Evolutionary conservation across 2,888 invertebrate species (phyloP).

Genomic region (Epirrita christyi): DNA sequence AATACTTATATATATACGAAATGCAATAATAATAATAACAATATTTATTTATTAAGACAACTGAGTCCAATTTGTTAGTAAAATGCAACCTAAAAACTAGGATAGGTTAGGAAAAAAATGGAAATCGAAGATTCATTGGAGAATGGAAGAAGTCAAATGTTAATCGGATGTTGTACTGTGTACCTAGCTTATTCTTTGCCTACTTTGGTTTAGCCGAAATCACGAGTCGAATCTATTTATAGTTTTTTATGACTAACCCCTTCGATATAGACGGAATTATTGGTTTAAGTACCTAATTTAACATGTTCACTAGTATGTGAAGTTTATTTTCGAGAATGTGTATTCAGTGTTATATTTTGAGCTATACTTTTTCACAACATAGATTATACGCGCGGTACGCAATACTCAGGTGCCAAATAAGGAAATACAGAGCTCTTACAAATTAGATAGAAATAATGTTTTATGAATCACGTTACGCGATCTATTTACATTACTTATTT

Average conservation of each 20-base stretch:
- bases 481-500: not conserved
- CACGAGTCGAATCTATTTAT: constrained; percentile 19
- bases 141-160: too few relatives aligned
- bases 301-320: constrained; percentile 25
- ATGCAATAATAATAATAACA: too few relatives aligned
- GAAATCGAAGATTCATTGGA: too few relatives aligned
- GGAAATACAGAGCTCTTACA: constrained; percentile 5
- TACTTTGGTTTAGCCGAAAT: constrained; percentile 8
- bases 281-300: constrained; percentile 28
- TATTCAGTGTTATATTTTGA: constrained; percentile 19
- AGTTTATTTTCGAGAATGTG: constrained; percentile 25
- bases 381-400: constrained; percentile 1
- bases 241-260: constrained; percentile 6
- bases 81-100: too few relatives aligned
- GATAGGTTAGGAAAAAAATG: too few relatives aligned
- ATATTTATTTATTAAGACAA: too few relatives aligned
- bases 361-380: constrained; percentile 18
- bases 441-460: constrained; percentile 2
- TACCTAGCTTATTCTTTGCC: not conserved
- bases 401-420: constrained; percentile 8
- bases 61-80: too few relatives aligned
- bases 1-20: too few relatives aligned
- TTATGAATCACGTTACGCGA: not conserved
- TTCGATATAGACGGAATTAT: constrained; percentile 26
- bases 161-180: not conserved